Conservation (phyloP, 2,113 vertebrate genomes). For the Corapipo altera region DNA sequence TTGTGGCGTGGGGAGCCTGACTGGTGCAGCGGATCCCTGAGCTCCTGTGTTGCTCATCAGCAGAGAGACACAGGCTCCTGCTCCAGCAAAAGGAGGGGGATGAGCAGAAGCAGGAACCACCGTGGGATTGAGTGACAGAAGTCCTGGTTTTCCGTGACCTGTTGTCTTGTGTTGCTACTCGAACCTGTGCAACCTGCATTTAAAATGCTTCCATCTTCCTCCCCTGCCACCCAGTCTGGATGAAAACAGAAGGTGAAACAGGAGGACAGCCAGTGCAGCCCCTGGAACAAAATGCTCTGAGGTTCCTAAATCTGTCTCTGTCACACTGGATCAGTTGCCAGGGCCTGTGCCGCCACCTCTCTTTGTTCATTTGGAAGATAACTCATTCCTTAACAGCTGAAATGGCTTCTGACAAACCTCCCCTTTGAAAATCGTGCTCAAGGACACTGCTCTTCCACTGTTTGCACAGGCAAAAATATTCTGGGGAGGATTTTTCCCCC, state of each 20-base stretch:
- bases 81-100: neutral
- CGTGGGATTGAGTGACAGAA: neutral
- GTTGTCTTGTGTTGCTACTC: neutral
- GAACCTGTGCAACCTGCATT: conserved; percentile 28
- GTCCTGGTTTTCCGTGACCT: neutral
- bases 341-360: neutral
- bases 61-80: neutral
- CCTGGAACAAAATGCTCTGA: conserved; percentile 39
- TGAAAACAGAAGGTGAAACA: conserved; percentile 41
- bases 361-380: conserved; percentile 54
- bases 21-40: neutral
- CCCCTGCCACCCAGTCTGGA: neutral
- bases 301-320: conserved; percentile 54
- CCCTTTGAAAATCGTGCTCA: conserved; percentile 58
- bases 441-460: conserved; percentile 54
- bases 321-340: conserved; percentile 29
- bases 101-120: neutral
- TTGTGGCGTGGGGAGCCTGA: conserved; percentile 20
- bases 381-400: conserved; percentile 52
- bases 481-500: neutral
- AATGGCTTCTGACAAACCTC: conserved; percentile 62
- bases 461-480: conserved; percentile 57
- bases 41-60: conserved; percentile 3
- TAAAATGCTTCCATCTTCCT: neutral
- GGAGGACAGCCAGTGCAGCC: conserved; percentile 17